phyloP scores from a whole-genome alignment of 1,140 invertebrate genomes.

The Solen grandis region DNA sequence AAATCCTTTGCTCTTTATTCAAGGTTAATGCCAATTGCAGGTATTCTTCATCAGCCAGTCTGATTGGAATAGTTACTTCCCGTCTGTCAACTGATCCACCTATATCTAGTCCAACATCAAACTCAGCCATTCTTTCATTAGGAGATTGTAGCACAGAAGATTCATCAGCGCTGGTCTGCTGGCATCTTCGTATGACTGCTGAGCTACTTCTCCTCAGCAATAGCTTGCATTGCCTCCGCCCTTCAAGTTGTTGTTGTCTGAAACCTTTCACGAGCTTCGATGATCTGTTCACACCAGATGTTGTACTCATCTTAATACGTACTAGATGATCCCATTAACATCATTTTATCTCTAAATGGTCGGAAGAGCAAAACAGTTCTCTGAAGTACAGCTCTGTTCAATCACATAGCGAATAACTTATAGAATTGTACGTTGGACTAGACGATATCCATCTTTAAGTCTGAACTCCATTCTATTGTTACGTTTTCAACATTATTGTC shows the following conservation, averaged over 20 bases:
- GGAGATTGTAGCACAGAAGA: constrained; percentile 24
- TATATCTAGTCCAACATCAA: constrained; percentile 31
- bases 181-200: constrained; percentile 53
- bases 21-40: neutral
- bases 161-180: constrained; percentile 7
- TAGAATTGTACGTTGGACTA: neutral
- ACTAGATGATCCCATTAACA: constrained; percentile 8
- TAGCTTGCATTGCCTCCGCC: constrained; percentile 15
- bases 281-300: neutral
- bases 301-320: too few species aligned
- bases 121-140: neutral
- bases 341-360: constrained; percentile 49
- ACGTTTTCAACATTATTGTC: constrained; percentile 47
- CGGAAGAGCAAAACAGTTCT: constrained; percentile 48
- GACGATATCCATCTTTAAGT: constrained; percentile 29
- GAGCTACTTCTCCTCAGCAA: constrained; percentile 9
- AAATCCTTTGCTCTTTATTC: constrained; percentile 25
- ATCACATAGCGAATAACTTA: too few species aligned
- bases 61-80: constrained; percentile 33
- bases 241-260: neutral
- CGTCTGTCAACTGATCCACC: neutral
- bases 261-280: neutral
- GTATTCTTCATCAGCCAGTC: constrained; percentile 39
- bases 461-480: neutral
- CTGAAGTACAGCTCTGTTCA: constrained; percentile 47